Percentiles rank a stretch among this genome's conserved stretches.
These are phyloP conservation scores for Sclerurus mexicanus DNA, from an alignment of 2,113 vertebrate species.

Conservation along the genomic window DNA sequence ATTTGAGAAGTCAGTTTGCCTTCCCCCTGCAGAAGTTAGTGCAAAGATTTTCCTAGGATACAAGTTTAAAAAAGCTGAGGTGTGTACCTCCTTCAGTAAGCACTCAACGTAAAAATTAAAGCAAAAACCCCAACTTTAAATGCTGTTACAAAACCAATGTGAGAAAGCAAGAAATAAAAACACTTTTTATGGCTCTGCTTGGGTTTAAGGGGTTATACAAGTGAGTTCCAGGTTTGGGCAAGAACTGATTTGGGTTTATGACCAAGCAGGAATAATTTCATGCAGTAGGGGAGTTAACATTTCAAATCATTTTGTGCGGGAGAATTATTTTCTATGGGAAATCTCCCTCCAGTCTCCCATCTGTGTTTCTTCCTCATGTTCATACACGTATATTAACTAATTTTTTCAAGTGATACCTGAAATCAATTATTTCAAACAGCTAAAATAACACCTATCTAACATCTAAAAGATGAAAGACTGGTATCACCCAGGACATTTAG, in stretches of 20 bases:
- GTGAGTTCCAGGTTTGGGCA: neutral
- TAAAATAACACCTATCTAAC: neutral
- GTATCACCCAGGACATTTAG: neutral
- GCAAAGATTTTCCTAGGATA: neutral
- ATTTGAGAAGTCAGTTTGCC: neutral
- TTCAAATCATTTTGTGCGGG: rapidly evolving
- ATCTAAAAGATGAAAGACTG: neutral
- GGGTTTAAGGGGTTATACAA: neutral
- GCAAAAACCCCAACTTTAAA: neutral
- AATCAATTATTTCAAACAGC: neutral
- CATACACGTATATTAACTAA: neutral
- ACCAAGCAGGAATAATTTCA: neutral
- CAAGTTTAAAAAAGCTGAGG: neutral
- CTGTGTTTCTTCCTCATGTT: neutral
- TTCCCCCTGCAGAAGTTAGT: neutral
- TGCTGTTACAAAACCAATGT: neutral
- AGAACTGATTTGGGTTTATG: neutral
- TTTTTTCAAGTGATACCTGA: neutral
- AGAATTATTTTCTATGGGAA: neutral
- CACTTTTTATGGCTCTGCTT: neutral
- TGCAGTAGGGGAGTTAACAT: neutral
- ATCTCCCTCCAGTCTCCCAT: neutral
- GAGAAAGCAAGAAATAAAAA: neutral
- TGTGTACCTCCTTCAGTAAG: neutral
- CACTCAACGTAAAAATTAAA: neutral